Evolutionary conservation across 2,113 vertebrate species (phyloP), one percentile per base, ranked within the genome.

Genomic region (Trachemys scripta): DNA sequence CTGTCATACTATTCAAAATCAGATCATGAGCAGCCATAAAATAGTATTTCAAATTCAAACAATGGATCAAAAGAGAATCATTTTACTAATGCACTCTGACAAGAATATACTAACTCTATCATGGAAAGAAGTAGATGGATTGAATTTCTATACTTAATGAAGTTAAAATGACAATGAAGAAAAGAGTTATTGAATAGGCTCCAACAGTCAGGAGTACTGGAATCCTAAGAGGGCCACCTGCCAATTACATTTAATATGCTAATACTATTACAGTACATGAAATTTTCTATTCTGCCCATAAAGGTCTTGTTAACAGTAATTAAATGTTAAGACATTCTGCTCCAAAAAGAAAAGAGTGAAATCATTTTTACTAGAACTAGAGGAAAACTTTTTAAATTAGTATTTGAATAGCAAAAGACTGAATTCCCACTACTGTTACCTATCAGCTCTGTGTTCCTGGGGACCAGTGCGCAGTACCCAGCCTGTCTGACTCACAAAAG

Each of bases 281-380:
- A 95, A 97, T 98, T 98, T 98, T 98, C 96, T 96, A 96, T 97
- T 97, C 97, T 98, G 93, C 93, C 89, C 94, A 97, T 96, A 98
- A 98, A 98, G 96, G 95, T 96, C 97, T 98, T 98, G 97, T 98
- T 98, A 98, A 98, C 96, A 97, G 97, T 98, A 98, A 98, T 98
- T 98, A 98, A 98, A 98, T 98, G 97, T 98, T 97, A 98, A 98
- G 97, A 97, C 89, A 97, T 97, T 96, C 90, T 95, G 62, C 92
- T 93, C 85, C 80, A 47, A 96, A 97, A 98, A 96, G 97, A 96
- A 98, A 95, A 96, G 97, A 96, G 94, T 96, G 89, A 95, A 97
- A 97, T 97, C 98, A 95, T 62, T 92, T 98, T 98, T 97, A 96
- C 10, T 42, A 90, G 83, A 95, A 97, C 97, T 97, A 94, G 80